Evolutionary conservation across 2,797 vertebrate genomes (phyloP).

Genomic region (Eulemur albifrons): DNA sequence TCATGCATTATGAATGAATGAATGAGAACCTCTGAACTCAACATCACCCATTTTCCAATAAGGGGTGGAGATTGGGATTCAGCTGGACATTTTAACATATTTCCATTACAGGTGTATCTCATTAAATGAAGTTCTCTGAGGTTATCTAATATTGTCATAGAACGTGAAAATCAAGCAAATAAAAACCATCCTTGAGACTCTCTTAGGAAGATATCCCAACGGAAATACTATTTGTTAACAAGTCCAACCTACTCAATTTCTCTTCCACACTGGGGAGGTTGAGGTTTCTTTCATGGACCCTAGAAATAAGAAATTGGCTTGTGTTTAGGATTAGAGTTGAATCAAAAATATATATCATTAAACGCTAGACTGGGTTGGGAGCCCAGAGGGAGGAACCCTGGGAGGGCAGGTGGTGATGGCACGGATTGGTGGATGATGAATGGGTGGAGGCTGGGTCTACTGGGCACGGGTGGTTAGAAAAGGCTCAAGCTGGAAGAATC

Average conservation of each 20-base stretch:
- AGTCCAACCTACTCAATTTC: not conserved
- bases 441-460: not conserved
- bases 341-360: not conserved
- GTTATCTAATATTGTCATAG: not conserved
- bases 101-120: not conserved
- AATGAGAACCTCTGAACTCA: not conserved
- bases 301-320: not conserved
- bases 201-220: not conserved
- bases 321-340: not conserved
- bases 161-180: not conserved
- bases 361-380: not conserved
- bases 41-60: not conserved
- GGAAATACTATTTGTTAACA: not conserved
- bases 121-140: not conserved
- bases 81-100: not conserved
- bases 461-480: not conserved
- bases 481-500: not conserved
- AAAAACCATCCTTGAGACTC: not conserved
- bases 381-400: not conserved
- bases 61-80: not conserved
- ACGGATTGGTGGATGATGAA: not conserved
- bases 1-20: not conserved
- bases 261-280: not conserved
- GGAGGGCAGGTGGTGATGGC: not conserved
- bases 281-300: not conserved